Percentiles rank a stretch among this genome's conserved stretches.
phyloP scores from a whole-genome alignment of 2,797 vertebrate genomes.

The Alfaro cultratus region DNA sequence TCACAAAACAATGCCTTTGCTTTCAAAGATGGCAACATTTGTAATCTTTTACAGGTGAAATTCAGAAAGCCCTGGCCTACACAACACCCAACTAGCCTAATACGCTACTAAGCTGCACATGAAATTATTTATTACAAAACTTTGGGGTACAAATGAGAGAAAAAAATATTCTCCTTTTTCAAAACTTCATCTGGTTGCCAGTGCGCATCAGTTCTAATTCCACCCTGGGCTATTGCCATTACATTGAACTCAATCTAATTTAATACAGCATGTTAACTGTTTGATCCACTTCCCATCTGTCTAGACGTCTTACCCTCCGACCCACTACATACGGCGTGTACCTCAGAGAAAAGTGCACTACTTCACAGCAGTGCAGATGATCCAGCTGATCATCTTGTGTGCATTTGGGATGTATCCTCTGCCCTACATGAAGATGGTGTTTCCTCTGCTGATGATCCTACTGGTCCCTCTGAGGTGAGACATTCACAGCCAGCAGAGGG shows the following conservation, averaged over 20 bases:
- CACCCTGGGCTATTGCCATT: background rate
- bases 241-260: background rate
- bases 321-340: constrained; percentile 92
- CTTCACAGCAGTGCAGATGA: constrained; percentile 90
- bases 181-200: background rate
- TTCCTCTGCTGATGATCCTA: constrained; percentile 93
- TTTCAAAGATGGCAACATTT: background rate
- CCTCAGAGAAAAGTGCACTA: constrained; percentile 96
- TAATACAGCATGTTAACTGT: constrained; percentile 5
- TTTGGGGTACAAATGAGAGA: background rate
- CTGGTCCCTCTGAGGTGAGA: constrained; percentile 92
- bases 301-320: constrained; percentile 92
- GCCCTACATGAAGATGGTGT: constrained; percentile 98
- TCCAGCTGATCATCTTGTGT: constrained; percentile 91
- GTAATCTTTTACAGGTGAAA: background rate
- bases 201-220: background rate
- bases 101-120: background rate
- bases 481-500: constrained; percentile 33
- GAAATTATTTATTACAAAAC: background rate
- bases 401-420: constrained; percentile 92
- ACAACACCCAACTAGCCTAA: background rate
- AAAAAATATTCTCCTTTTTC: background rate
- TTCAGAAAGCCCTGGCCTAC: background rate
- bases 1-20: background rate
- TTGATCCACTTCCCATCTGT: constrained; percentile 8